Percentiles rank a stretch among this genome's conserved stretches.
Conservation (phyloP, 2,888 invertebrate species). For the Aphodius granarius region DNA sequence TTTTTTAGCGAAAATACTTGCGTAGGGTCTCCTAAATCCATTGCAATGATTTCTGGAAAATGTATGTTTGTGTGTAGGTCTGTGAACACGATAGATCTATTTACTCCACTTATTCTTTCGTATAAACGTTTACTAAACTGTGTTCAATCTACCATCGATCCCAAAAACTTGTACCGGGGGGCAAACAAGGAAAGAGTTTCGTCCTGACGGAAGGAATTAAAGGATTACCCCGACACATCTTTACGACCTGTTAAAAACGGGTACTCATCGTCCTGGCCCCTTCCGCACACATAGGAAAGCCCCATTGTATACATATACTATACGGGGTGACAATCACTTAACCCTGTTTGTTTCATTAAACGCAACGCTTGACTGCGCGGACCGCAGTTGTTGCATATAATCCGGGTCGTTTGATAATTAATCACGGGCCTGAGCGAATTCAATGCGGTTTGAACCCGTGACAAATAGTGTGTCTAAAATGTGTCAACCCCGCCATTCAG, state of each 20-base stretch:
- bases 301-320: conserved; percentile 7
- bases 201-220: conserved; percentile 2
- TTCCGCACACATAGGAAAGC: conserved; percentile 4
- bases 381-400: conserved; percentile 43
- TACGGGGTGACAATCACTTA: conserved; percentile 39
- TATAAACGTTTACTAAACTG: not conserved
- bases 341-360: conserved; percentile 45
- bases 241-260: conserved; percentile 4
- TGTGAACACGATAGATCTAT: not conserved
- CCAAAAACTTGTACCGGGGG: no score
- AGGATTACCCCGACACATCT: not conserved
- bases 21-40: no score
- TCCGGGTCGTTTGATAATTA: conserved; percentile 48
- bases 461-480: conserved; percentile 50
- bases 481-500: conserved; percentile 48
- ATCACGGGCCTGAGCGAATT: conserved; percentile 43
- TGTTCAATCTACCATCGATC: no score
- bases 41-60: no score
- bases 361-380: conserved; percentile 43
- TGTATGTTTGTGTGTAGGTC: no score
- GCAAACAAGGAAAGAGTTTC: not conserved
- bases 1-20: no score
- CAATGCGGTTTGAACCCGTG: conserved; percentile 47
- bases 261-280: not conserved
- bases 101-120: not conserved